phyloP scores from a whole-genome alignment of 2,113 vertebrate species.

The Istiophorus platypterus region DNA sequence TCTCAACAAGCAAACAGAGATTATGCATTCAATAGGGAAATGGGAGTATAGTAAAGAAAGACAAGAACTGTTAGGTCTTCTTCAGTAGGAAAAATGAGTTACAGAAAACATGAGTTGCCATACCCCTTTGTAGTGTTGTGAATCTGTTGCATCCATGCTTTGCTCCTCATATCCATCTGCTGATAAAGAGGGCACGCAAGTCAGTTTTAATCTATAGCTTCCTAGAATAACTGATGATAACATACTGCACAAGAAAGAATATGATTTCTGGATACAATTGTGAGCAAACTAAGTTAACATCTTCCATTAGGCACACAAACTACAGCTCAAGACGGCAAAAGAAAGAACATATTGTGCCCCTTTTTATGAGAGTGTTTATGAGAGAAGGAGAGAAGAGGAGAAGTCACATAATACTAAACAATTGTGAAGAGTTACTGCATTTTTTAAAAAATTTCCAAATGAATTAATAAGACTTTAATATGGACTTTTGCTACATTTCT shows the following conservation, averaged over 20 bases:
- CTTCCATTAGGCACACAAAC: background rate
- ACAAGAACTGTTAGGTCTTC: background rate
- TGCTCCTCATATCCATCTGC: slow-evolving; percentile 76
- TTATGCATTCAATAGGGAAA: background rate
- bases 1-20: slow-evolving; percentile 6
- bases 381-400: background rate
- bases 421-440: background rate
- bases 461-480: background rate
- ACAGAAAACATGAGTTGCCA: background rate
- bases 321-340: background rate
- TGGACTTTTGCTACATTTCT: slow-evolving; percentile 15
- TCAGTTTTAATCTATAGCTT: background rate
- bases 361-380: slow-evolving; percentile 29
- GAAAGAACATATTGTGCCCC: background rate
- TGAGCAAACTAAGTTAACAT: background rate
- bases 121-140: slow-evolving; percentile 83
- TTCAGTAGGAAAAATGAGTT: background rate
- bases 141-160: slow-evolving; percentile 69
- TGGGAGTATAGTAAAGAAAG: background rate
- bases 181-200: slow-evolving; percentile 27
- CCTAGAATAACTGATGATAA: background rate
- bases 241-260: background rate
- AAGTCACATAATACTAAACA: background rate
- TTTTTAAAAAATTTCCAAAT: background rate
- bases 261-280: background rate